Percentiles rank a stretch among this genome's conserved stretches.
Evolutionary conservation across 2,797 vertebrate genomes (phyloP).

Genomic region (Fratercula arctica): DNA sequence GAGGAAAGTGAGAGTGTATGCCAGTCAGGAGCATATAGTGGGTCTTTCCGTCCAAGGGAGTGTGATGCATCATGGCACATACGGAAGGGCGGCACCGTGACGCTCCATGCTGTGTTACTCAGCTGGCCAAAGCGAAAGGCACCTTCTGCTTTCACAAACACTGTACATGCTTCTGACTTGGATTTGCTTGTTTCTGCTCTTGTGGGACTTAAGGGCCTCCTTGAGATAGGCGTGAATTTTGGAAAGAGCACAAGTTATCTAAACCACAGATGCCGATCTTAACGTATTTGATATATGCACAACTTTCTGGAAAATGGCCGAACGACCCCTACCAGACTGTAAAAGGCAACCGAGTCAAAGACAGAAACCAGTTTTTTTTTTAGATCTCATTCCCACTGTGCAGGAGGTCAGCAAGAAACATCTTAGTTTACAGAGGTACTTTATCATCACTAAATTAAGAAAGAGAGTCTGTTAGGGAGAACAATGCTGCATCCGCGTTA

Average conservation of each 20-base stretch:
- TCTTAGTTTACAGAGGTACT: background rate
- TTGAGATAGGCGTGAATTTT: background rate
- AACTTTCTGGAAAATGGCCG: background rate
- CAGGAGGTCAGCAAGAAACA: background rate
- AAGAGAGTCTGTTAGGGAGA: background rate
- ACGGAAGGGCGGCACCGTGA: background rate
- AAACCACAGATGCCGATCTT: background rate
- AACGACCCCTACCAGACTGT: background rate
- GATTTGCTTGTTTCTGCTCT: background rate
- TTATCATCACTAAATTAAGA: background rate
- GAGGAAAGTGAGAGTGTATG: background rate
- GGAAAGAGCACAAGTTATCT: background rate
- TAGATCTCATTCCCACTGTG: background rate
- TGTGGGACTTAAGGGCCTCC: background rate
- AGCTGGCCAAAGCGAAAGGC: background rate
- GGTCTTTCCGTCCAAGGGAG: background rate
- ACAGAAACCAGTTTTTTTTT: rapidly evolving
- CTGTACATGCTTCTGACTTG: background rate
- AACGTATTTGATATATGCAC: rapidly evolving
- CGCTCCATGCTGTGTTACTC: background rate
- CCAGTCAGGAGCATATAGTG: background rate
- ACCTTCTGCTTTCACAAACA: background rate
- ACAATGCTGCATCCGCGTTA: background rate
- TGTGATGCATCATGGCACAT: background rate
- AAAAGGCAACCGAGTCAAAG: background rate